These are phyloP conservation scores for Microplitis manilae DNA, from an alignment of 2,888 invertebrate genomes.

Conservation along the genomic window DNA sequence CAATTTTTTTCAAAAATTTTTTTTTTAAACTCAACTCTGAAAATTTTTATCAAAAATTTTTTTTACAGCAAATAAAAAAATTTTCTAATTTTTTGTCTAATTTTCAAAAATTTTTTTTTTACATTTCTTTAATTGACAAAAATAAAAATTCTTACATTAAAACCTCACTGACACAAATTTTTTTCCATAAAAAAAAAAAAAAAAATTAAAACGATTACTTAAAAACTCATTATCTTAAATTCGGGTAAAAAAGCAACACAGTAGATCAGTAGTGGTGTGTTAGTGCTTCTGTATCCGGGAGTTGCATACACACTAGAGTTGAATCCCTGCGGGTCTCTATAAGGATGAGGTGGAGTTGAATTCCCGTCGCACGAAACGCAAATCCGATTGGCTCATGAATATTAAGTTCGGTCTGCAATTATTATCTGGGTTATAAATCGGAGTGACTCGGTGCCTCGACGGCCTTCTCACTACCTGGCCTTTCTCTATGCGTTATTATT, in stretches of 20 bases:
- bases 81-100: too few species aligned
- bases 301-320: conserved; percentile 4
- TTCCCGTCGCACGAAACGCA: conserved; percentile 66
- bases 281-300: conserved; percentile 10
- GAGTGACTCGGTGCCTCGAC: conserved; percentile 60
- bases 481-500: conserved; percentile 50
- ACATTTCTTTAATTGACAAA: too few species aligned
- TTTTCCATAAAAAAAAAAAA: conserved; percentile 3
- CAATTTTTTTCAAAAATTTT: too few species aligned
- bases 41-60: too few species aligned
- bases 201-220: conserved; percentile 17
- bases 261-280: not conserved
- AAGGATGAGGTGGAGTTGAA: conserved; percentile 15
- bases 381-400: conserved; percentile 72
- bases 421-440: conserved; percentile 72
- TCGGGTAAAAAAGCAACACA: too few species aligned
- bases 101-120: too few species aligned
- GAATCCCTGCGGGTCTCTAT: conserved; percentile 8
- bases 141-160: too few species aligned
- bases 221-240: not conserved
- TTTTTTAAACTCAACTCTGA: too few species aligned
- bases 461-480: conserved; percentile 53
- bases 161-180: too few species aligned
- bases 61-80: too few species aligned
- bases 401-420: conserved; percentile 71